phyloP scores from a whole-genome alignment of 2,113 vertebrate species.

The Festucalex cinctus region DNA sequence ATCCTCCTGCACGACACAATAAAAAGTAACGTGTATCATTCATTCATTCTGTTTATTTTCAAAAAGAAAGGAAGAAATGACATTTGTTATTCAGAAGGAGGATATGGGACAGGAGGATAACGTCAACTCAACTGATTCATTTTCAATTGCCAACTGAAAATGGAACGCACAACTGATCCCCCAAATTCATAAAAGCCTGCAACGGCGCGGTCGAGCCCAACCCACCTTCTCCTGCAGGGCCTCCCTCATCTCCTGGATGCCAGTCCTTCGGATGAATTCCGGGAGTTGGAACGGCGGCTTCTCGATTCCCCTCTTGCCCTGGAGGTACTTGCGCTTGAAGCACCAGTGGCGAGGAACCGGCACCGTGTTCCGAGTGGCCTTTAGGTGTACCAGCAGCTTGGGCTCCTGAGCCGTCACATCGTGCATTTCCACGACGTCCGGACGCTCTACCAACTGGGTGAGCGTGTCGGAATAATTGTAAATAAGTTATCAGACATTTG shows the following conservation, averaged over 20 bases:
- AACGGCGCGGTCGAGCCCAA: background rate
- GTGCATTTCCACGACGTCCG: conserved; percentile 94
- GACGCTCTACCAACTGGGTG: conserved; percentile 85
- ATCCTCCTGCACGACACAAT: conserved; percentile 75
- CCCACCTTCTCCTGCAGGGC: conserved; percentile 90
- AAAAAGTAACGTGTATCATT: background rate
- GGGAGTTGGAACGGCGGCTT: conserved; percentile 91
- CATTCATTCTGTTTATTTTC: background rate
- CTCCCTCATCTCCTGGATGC: conserved; percentile 95
- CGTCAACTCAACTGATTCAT: no score
- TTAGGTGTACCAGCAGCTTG: conserved; percentile 88
- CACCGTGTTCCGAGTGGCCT: conserved; percentile 89
- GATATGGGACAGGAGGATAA: no score
- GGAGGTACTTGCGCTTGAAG: conserved; percentile 79
- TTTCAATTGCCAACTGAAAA: background rate
- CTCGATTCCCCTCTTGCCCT: conserved; percentile 92
- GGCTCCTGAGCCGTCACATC: conserved; percentile 91
- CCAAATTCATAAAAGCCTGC: background rate
- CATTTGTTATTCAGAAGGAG: no score
- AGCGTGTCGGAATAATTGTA: no score
- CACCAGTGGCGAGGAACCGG: conserved; percentile 84
- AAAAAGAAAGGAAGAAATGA: no score
- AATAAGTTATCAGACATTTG: no score
- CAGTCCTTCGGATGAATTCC: conserved; percentile 88
- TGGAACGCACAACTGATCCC: background rate